Conservation (phyloP, 1,140 invertebrate species). For the Battus philenor region DNA sequence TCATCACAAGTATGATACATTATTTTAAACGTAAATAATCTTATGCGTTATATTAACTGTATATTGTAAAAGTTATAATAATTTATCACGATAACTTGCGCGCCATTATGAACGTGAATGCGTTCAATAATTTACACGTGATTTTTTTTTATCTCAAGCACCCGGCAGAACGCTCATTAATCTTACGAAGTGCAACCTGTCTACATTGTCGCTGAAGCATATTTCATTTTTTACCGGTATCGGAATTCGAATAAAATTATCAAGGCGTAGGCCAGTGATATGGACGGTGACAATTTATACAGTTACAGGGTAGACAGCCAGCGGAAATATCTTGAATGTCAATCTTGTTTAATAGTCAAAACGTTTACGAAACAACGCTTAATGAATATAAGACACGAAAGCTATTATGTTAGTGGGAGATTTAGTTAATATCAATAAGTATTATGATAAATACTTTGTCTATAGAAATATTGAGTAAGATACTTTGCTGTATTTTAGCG, state of each 20-base stretch:
- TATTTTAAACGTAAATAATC: too few relatives aligned
- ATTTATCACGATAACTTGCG: not conserved
- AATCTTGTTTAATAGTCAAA: conserved; percentile 16
- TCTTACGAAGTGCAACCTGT: conserved; percentile 1
- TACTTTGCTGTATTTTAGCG: too few relatives aligned
- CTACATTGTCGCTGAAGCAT: not conserved
- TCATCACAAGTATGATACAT: too few relatives aligned
- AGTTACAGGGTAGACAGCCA: conserved; percentile 6
- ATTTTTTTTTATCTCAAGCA: not conserved
- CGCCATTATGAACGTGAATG: not conserved
- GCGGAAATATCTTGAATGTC: conserved; percentile 15
- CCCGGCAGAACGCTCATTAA: not conserved
- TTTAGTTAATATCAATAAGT: too few relatives aligned
- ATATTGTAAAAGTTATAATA: too few relatives aligned
- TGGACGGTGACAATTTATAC: conserved; percentile 9
- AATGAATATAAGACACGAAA: conserved; percentile 15
- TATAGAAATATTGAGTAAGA: too few relatives aligned
- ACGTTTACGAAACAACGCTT: conserved; percentile 14
- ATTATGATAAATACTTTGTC: too few relatives aligned
- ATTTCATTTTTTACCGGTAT: conserved; percentile 4
- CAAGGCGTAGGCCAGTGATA: not conserved
- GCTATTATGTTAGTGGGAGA: conserved; percentile 10
- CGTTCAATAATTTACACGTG: conserved; percentile 3
- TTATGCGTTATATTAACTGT: too few relatives aligned
- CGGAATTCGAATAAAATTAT: not conserved